Conservation (phyloP, 2,113 vertebrate species). For the Mormoops blainvillei region DNA sequence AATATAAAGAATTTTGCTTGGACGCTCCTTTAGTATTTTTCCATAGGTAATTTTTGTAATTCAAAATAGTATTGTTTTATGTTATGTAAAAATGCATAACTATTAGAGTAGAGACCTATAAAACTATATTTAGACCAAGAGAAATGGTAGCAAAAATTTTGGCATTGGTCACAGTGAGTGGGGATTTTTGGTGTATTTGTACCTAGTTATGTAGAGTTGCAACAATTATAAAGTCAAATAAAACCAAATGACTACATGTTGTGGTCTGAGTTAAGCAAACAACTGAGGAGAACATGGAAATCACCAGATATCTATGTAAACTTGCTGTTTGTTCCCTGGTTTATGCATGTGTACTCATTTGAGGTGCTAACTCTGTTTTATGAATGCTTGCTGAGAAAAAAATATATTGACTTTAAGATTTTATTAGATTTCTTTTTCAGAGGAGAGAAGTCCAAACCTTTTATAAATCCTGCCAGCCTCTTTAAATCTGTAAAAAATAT, state of each 20-base stretch:
- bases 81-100: background rate
- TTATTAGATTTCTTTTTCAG: slow-evolving; percentile 41
- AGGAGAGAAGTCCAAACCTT: slow-evolving; percentile 20
- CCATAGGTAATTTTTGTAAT: background rate
- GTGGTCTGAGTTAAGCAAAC: slow-evolving; percentile 40
- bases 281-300: slow-evolving; percentile 28
- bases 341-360: background rate
- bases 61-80: background rate
- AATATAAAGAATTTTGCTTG: background rate
- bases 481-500: slow-evolving; percentile 56
- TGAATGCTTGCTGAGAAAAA: slow-evolving; percentile 36
- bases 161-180: background rate
- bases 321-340: background rate
- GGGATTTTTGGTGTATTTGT: background rate
- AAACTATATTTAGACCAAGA: background rate
- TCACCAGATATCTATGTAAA: slow-evolving; percentile 34
- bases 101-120: background rate
- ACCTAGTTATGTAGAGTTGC: background rate
- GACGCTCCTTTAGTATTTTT: background rate
- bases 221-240: slow-evolving; percentile 36
- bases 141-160: background rate
- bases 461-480: background rate
- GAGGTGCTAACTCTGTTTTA: slow-evolving; percentile 32
- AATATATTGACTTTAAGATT: slow-evolving; percentile 32
- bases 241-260: slow-evolving; percentile 29